These are phyloP conservation scores for Drosophila sp. DNA, from an alignment of 1,140 invertebrate genomes.

Conservation along the genomic window DNA sequence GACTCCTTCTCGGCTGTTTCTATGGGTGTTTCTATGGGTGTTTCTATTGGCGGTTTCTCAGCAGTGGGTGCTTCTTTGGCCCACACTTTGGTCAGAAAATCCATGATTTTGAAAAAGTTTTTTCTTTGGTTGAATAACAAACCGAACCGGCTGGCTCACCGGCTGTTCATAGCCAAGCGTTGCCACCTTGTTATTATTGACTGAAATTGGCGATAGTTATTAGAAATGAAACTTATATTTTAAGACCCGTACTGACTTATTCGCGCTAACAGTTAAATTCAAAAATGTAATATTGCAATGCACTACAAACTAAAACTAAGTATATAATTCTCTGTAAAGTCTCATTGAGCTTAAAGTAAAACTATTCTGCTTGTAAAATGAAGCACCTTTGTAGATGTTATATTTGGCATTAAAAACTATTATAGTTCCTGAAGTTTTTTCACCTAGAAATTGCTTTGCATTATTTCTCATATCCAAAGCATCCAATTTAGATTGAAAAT, in stretches of 20 bases:
- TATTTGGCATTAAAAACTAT: no score
- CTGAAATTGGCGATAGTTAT: neutral
- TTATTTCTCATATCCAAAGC: no score
- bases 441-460: no score
- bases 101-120: constrained; percentile 47
- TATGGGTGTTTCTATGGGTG: neutral
- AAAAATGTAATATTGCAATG: neutral
- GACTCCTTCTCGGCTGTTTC: constrained; percentile 26
- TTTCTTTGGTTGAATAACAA: constrained; percentile 65
- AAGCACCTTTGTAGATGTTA: no score
- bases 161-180: constrained; percentile 51
- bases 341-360: no score
- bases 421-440: no score
- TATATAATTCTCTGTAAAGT: no score
- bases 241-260: neutral
- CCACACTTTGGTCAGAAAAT: constrained; percentile 64
- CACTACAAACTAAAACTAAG: no score
- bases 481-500: no score
- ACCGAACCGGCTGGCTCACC: constrained; percentile 40
- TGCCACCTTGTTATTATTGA: constrained; percentile 33
- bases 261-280: neutral
- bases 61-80: constrained; percentile 42
- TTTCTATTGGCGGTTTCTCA: neutral
- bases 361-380: no score
- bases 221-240: neutral